These are phyloP conservation scores for Murina feae DNA, from an alignment of 2,113 vertebrate species.

Conservation along the genomic window DNA sequence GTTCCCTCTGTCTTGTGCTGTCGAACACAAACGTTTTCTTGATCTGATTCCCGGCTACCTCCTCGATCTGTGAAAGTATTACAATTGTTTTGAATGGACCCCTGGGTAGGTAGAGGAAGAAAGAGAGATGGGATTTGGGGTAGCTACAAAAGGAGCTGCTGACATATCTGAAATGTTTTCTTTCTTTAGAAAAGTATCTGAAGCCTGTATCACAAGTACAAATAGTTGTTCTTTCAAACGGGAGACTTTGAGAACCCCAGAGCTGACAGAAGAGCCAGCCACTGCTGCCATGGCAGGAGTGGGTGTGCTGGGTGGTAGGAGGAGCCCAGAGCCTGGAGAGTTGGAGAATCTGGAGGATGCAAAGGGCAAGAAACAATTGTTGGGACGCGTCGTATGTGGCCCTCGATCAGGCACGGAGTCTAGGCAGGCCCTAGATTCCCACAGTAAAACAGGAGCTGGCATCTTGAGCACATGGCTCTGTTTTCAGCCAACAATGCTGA, in stretches of 20 bases:
- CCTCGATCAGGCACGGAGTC: neutral
- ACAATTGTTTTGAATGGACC: constrained; percentile 70
- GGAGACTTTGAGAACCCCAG: neutral
- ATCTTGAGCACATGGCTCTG: neutral
- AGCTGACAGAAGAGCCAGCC: neutral
- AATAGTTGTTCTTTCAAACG: neutral
- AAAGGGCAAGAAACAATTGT: neutral
- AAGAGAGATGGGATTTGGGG: neutral
- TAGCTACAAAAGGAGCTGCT: neutral
- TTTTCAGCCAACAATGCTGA: neutral
- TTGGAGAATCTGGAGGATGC: neutral
- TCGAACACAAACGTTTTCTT: constrained; percentile 65
- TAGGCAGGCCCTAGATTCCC: neutral
- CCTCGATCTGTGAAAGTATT: constrained; percentile 65
- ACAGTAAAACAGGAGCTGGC: neutral
- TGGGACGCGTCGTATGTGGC: neutral
- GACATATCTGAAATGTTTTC: constrained; percentile 6
- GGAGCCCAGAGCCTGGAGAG: neutral
- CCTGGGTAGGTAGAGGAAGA: neutral
- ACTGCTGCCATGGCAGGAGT: too few species aligned
- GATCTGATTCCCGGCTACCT: constrained; percentile 68
- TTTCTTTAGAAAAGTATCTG: neutral
- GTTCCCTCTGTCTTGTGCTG: constrained; percentile 43
- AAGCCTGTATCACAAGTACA: constrained; percentile 17
- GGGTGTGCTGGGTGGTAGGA: too few species aligned